Base-by-base conservation (phyloP, 2,888 invertebrate species). In the Agrotis exclamationis region DNA sequence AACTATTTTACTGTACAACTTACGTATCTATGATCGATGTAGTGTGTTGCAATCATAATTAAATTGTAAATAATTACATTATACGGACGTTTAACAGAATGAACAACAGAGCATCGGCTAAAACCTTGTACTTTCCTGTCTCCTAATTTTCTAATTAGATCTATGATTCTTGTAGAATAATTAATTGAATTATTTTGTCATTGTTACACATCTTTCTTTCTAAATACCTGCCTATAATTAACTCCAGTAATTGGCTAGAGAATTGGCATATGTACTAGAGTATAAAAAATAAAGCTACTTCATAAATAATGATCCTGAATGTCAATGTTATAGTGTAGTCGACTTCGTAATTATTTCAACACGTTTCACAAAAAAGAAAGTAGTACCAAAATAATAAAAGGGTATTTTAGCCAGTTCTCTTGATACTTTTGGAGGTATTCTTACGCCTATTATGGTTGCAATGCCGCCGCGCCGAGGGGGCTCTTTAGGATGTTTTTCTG, bases 1-100 rank as follows among this genome's bases (percentile, higher is more conserved):
- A 87, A 88, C 85, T 85, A 85, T 82, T 83, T 89, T 91, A 92
- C 93, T 94, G 92, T 95, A 95, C 94, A 95, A 93, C 95, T 94
- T 93, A 93, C 87, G 87, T 91, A 91, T 88, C 89, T 92, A 92
- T 79, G 64, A 80, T 86, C 83, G 83, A 86, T 85, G 83, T 84
- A 79, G 71, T 80, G 74, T 56, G 71, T 75, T 74, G 74, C 74
- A 77, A 51, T 70, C 18, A 68, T 75, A 59, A 67, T 75, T 59
- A 48, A 70, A 79, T 63, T 80, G 67, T 63, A 70, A 65, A 72
- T 72, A 74, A 76, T 79, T 70, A 75, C 53, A 69, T 33, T 68
- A 47, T 56, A 73, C 81, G 79, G 83, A 82, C 77, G 80, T 79
- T 67, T 54, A 73, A 53, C 70, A 65, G 56, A 66, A 62, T 77